Evolutionary conservation across 1,140 invertebrate species (phyloP), one percentile per base, ranked within the genome.

Genomic region (Anoplophora glabripennis): DNA sequence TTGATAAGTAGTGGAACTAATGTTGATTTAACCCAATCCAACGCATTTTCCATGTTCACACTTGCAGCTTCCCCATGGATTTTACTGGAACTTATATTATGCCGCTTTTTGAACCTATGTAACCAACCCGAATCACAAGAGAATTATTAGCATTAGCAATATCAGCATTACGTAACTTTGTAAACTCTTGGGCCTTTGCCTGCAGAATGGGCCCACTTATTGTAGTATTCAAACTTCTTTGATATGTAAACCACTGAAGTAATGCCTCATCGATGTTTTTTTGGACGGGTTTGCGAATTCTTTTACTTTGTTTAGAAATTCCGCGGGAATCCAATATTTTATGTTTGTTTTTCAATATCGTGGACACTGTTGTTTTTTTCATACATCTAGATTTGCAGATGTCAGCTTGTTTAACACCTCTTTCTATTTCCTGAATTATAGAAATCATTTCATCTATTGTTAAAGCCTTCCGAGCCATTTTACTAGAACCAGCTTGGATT

Each of bases 241-340:
- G 21, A 28, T 28, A 28, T 28, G 5, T 41, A 41, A 41, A 41
- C 40, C 40, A 12, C 40, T 41, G 40, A 41, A 41, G 40, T 41
- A 41, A 41, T 41, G 40, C 40, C 15, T 41, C 40, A 41, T 41
- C 40, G 40, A 41, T 41, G 40, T 41, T 41, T 41, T n/a, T 41
- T 17, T 41, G 40, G 40, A 17, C 40, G 40, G 15, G 15, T 41
- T 17, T 41, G 2, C n/a, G 40, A 41, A 41, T 12, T 17, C 40
- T 41, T 41, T 41, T 41, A 4, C 40, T 41, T 41, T 41, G 40
- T 41, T 41, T 41, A 12, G 40, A 41, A 41, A 41, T 12, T 7
- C 40, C 40, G 15, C 40, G 15, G 2, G 40, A 17, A 12, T 41
- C n/a, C n/a, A 41, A 41, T 12, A 41, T 41, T 41, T n/a, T n/a